Conservation (phyloP, 2,113 vertebrate genomes). For the Oncorhynchus kisutch region DNA sequence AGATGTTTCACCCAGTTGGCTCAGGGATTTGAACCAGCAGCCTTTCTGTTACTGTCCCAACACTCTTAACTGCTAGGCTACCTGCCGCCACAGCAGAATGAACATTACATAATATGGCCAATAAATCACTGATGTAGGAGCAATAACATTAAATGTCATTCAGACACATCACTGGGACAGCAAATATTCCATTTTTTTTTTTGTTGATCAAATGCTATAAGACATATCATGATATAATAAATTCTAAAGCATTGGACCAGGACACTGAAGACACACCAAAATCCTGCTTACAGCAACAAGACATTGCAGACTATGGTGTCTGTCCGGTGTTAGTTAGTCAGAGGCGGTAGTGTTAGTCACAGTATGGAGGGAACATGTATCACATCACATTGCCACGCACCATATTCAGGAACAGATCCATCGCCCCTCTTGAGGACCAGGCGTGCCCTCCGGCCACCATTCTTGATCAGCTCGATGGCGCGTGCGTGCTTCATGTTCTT, state of each 20-base stretch:
- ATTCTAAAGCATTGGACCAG: not conserved
- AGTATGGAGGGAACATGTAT: not conserved
- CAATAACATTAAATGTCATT: not conserved
- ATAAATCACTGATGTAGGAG: not conserved
- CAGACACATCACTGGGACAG: not conserved
- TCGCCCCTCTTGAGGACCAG: constrained; percentile 97
- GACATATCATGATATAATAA: not conserved
- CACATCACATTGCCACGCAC: constrained; percentile 84
- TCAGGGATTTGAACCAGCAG: too few relatives aligned
- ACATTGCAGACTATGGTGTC: not conserved
- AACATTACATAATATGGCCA: not conserved
- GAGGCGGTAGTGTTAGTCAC: constrained; percentile 12
- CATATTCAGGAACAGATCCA: constrained; percentile 98
- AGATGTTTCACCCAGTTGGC: too few relatives aligned
- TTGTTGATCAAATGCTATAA: not conserved
- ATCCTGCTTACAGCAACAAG: not conserved
- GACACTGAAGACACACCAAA: not conserved
- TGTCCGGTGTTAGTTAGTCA: not conserved
- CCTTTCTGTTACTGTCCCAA: too few relatives aligned
- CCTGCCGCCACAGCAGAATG: not conserved
- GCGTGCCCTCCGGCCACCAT: constrained; percentile 89
- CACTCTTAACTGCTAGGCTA: too few relatives aligned
- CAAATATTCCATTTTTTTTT: not conserved
- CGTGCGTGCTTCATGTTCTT: constrained; percentile 99
- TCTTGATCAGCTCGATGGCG: constrained; percentile 99